Evolutionary conservation across 2,797 vertebrate genomes (phyloP), one percentile per base, ranked within the genome.

Genomic region (Neosilurus mollespiculum): DNA sequence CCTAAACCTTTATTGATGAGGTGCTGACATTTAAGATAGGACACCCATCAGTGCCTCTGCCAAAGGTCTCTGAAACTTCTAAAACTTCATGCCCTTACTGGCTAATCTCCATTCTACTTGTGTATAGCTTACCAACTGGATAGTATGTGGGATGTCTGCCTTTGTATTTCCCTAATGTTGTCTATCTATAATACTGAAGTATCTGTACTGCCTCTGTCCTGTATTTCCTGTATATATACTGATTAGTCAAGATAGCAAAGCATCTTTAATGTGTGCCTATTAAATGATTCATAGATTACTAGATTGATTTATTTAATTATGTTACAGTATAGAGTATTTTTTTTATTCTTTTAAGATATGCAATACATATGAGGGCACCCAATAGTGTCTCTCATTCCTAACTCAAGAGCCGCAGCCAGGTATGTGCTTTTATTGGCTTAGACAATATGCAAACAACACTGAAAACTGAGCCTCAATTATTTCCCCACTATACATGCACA

Each of bases 1-100:
- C 82, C 83, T 87, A 86, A 86, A 90, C 85, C 82, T 88, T 82
- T 88, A 87, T 87, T 87, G 87, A 90, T 85, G 81, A 85, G 83
- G 67, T 84, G 79, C 78, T 89, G 89, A 88, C 88, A 89, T 90
- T 90, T 89, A 87, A 88, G 81, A 84, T 76, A 80, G 83, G 81
- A 87, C 87, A 87, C 84, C 80, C 77, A 84, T 87, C 86, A 86
- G 34, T 78, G 84, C 20, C 75, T 73, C 76, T 73, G 81, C 84
- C 81, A 85, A 82, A 80, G 61, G 84, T 82, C 81, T 80, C 84
- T 15, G 84, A 75, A 85, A 84, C 62, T 84, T 83, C 66, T 53
- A 80, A 71, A 81, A 80, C 80, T 80, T 81, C 64, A 67, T 76
- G 75, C 64, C 80, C 83, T 85, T 67, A 83, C 75, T n/a, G 54